Conservation (phyloP, 1,140 invertebrate genomes). For the Galendromus occidentalis region DNA sequence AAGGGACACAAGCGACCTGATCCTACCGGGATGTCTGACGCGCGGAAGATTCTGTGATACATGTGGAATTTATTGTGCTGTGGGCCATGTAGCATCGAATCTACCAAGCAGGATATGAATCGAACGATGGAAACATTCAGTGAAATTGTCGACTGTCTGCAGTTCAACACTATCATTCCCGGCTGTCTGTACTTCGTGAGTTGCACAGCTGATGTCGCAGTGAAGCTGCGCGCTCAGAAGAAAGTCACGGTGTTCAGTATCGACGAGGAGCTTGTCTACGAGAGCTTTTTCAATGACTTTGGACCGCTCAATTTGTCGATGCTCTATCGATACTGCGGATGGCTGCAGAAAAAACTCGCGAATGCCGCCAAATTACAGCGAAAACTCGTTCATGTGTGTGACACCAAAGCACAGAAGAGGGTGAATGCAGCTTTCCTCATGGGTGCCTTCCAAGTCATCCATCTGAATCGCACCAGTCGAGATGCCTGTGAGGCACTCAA, state of each 20-base stretch:
- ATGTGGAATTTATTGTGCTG: too few relatives aligned
- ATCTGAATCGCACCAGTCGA: neutral
- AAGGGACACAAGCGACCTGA: too few relatives aligned
- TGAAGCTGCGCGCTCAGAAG: neutral
- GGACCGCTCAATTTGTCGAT: constrained; percentile 1
- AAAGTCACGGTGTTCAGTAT: neutral
- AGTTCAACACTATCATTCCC: neutral
- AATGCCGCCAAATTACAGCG: neutral
- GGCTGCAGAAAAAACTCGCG: neutral
- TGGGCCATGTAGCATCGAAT: too few relatives aligned
- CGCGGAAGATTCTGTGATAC: too few relatives aligned
- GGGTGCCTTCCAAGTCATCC: neutral
- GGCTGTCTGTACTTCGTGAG: neutral
- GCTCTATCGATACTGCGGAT: neutral
- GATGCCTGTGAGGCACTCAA: neutral
- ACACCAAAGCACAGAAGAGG: neutral
- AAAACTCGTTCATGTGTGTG: neutral
- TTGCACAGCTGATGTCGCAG: neutral
- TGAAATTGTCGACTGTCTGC: neutral
- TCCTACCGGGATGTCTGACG: too few relatives aligned
- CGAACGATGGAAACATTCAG: too few relatives aligned
- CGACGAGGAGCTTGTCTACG: neutral
- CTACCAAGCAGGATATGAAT: too few relatives aligned
- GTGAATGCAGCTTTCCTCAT: neutral
- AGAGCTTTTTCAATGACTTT: constrained; percentile 6